These are phyloP conservation scores for Percopsis omiscomaycus DNA, from an alignment of 2,797 vertebrate species.

Conservation along the genomic window DNA sequence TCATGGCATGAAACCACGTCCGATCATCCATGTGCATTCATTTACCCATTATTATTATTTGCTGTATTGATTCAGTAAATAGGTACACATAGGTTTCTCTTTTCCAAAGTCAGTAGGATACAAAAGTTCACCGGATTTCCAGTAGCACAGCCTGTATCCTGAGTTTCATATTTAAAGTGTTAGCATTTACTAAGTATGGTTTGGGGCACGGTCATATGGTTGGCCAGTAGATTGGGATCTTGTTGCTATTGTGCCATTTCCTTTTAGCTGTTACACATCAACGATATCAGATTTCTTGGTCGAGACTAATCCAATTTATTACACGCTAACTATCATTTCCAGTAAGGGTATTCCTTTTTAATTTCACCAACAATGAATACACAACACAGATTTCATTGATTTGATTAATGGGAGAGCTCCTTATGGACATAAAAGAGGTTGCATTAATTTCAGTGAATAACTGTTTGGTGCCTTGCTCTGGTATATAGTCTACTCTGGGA, in stretches of 20 bases:
- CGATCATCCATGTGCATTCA: too few species aligned
- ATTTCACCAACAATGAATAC: conserved; percentile 48
- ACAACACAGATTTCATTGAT: conserved; percentile 68
- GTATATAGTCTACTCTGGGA: conserved; percentile 55
- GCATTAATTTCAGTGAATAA: conserved; percentile 66
- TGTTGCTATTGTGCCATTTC: conserved; percentile 26
- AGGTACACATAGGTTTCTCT: too few species aligned
- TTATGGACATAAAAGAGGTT: conserved; percentile 57
- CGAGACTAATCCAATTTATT: conserved; percentile 61
- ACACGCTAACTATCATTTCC: conserved; percentile 57
- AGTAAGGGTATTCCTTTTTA: conserved; percentile 62
- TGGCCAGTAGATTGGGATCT: conserved; percentile 8
- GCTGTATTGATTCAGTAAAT: too few species aligned
- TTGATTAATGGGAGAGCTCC: conserved; percentile 71
- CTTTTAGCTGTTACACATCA: conserved; percentile 16
- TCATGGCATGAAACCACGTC: too few species aligned
- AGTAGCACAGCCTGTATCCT: conserved; percentile 17
- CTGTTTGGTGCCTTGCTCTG: conserved; percentile 42
- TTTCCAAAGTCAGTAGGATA: too few species aligned
- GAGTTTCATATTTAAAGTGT: conserved; percentile 15
- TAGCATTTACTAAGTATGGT: not conserved
- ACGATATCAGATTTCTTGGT: conserved; percentile 38
- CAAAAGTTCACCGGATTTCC: not conserved
- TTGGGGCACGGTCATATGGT: conserved; percentile 11
- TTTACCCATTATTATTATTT: too few species aligned